A percentile compares a stretch with the other conserved stretches of the same genome.
Evolutionary conservation across 2,113 vertebrate species (phyloP).

Genomic region (Cyprinodon variegatus): DNA sequence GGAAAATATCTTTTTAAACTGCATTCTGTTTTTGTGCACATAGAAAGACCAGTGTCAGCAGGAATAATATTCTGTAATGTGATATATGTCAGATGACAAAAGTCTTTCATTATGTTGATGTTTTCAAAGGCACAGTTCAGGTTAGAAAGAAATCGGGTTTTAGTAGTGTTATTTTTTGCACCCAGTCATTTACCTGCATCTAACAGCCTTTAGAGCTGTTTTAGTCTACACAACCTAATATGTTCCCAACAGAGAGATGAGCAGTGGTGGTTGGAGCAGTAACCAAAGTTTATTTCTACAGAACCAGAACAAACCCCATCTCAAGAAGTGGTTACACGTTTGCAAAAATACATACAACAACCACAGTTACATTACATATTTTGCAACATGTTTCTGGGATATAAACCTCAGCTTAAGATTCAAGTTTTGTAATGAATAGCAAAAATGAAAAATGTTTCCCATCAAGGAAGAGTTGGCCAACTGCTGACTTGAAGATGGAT

Average conservation of each 20-base stretch:
- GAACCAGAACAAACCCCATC: neutral
- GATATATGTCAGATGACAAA: neutral
- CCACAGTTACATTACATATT: neutral
- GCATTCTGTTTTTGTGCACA: slow-evolving; percentile 17
- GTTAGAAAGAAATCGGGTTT: neutral
- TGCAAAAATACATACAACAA: neutral
- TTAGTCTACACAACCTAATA: too few relatives aligned
- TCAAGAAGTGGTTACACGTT: neutral
- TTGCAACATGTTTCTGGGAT: too few relatives aligned
- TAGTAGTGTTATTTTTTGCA: neutral
- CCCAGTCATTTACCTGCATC: neutral
- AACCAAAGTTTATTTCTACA: neutral
- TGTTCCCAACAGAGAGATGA: too few relatives aligned
- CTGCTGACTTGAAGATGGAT: too few relatives aligned
- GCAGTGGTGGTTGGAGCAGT: neutral
- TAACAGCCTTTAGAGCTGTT: neutral
- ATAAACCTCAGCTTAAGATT: too few relatives aligned
- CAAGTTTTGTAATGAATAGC: too few relatives aligned
- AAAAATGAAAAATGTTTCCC: too few relatives aligned
- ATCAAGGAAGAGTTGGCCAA: too few relatives aligned
- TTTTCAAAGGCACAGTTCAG: neutral
- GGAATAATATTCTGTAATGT: neutral
- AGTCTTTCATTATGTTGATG: neutral
- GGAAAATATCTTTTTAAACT: slow-evolving; percentile 24
- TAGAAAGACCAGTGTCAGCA: slow-evolving; percentile 2